Conservation (phyloP, 2,113 vertebrate genomes). For the Phycodurus eques region DNA sequence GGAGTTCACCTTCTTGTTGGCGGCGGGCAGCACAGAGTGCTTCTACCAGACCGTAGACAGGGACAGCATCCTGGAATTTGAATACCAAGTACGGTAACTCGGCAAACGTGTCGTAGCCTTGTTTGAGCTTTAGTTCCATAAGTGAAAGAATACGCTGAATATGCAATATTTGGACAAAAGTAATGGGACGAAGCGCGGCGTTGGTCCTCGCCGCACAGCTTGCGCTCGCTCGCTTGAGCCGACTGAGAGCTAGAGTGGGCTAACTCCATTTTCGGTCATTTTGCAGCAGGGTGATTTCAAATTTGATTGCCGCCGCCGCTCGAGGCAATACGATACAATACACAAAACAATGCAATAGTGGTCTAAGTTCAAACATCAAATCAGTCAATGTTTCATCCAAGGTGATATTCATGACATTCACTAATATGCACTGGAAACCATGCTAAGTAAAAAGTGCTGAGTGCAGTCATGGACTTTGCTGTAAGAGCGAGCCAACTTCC, state of each 20-base stretch:
- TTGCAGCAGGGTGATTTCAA: no score
- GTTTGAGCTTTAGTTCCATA: not conserved
- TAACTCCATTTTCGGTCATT: not conserved
- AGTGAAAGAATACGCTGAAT: not conserved
- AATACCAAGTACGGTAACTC: constrained; percentile 3
- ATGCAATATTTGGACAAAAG: not conserved
- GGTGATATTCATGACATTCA: not conserved
- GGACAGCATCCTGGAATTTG: constrained; percentile 1
- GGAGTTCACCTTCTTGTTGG: constrained; percentile 4
- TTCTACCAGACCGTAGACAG: not conserved
- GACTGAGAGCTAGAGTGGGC: not conserved
- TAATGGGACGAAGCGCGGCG: not conserved
- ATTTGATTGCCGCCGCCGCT: no score
- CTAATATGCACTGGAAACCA: no score
- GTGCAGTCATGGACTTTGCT: no score
- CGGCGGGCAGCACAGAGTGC: constrained; percentile 2
- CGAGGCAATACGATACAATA: no score
- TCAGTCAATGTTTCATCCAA: not conserved
- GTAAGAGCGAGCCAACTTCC: no score
- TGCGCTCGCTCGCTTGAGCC: not conserved
- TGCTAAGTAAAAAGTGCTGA: no score
- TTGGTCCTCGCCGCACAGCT: not conserved
- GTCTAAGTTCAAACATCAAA: not conserved
- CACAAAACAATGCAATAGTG: no score
- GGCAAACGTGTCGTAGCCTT: not conserved